These are phyloP conservation scores for Antheraea yamamai DNA, from an alignment of 2,888 invertebrate genomes.

Conservation along the genomic window DNA sequence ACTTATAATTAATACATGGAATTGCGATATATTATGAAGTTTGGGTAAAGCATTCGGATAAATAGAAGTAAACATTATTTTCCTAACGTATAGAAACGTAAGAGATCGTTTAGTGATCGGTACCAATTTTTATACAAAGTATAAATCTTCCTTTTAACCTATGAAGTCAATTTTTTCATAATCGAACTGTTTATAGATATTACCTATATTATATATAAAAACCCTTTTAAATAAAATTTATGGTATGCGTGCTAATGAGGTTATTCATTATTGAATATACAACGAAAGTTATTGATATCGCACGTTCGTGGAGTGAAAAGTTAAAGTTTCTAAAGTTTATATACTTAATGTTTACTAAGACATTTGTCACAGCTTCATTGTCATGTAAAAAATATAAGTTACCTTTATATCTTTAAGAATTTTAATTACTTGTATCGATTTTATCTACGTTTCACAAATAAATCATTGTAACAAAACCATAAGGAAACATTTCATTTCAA, in stretches of 20 bases:
- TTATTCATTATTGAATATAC: conserved; percentile 56
- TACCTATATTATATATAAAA: conserved; percentile 44
- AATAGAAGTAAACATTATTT: conserved; percentile 50
- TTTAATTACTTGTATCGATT: conserved; percentile 82
- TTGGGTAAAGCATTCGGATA: conserved; percentile 44
- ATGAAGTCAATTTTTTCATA: conserved; percentile 75
- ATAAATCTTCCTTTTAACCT: conserved; percentile 65
- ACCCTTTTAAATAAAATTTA: conserved; percentile 39
- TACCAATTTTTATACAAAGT: conserved; percentile 68
- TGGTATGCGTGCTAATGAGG: conserved; percentile 65
- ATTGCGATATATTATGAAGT: conserved; percentile 41
- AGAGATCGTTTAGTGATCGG: conserved; percentile 43
- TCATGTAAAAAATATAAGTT: conserved; percentile 76
- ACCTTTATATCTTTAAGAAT: conserved; percentile 69
- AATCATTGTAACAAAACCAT: conserved; percentile 79
- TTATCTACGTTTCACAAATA: conserved; percentile 82
- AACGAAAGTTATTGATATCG: conserved; percentile 61
- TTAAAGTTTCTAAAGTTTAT: conserved; percentile 58
- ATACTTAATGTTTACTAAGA: conserved; percentile 46
- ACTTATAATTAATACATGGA: conserved; percentile 32
- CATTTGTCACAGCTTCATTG: conserved; percentile 78
- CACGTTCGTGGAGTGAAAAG: conserved; percentile 62
- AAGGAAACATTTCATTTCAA: conserved; percentile 18
- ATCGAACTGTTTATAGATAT: conserved; percentile 63
- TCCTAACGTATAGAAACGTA: conserved; percentile 53